Conservation (phyloP, 2,888 invertebrate species). For the Euzetes globulus region DNA sequence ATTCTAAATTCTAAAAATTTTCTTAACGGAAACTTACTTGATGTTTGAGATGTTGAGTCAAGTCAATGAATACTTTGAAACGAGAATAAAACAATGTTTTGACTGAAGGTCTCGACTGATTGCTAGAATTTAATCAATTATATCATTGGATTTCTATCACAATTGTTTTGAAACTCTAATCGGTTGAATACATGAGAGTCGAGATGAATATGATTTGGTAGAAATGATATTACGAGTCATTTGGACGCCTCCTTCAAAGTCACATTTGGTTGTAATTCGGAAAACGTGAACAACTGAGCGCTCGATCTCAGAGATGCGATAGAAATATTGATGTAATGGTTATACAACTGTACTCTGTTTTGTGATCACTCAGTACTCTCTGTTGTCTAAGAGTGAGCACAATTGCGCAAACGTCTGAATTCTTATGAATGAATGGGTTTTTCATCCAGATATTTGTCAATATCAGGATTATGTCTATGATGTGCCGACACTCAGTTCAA, state of each 20-base stretch:
- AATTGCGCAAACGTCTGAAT: slow-evolving; percentile 8
- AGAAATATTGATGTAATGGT: neutral
- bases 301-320: neutral
- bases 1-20: no score
- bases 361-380: no score
- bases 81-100: no score
- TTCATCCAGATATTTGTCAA: neutral
- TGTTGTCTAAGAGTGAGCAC: neutral
- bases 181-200: no score
- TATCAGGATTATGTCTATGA: neutral
- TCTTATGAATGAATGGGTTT: slow-evolving; percentile 6
- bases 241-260: neutral
- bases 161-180: no score
- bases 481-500: neutral
- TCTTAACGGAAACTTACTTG: no score
- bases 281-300: neutral
- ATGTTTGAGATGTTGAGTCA: no score
- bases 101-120: no score
- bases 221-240: neutral
- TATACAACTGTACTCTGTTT: neutral
- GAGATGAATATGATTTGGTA: neutral
- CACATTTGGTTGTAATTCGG: neutral
- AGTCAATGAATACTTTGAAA: no score
- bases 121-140: no score
- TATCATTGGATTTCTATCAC: no score